Evolutionary conservation across 2,888 invertebrate genomes (phyloP).

Genomic region (Cheilosia impressa): DNA sequence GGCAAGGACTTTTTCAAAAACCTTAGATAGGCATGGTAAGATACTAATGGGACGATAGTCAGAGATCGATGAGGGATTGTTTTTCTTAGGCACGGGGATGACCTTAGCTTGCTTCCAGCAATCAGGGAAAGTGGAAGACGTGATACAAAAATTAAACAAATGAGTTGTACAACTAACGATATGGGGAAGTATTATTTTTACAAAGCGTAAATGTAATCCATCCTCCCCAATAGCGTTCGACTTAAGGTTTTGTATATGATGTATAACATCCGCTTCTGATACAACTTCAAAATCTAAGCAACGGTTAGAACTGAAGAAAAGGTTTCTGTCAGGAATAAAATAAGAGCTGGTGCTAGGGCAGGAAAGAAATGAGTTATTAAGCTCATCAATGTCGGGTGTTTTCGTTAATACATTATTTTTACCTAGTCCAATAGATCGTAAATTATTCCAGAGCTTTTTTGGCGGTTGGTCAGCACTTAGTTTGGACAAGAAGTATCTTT

Average conservation of each 20-base stretch:
- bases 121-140: background rate
- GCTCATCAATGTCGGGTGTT: background rate
- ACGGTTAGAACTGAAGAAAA: too few species aligned
- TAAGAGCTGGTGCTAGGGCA: background rate
- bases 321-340: too few species aligned
- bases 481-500: background rate
- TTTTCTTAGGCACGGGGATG: background rate
- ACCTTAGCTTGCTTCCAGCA: constrained; percentile 7
- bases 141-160: background rate
- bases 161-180: background rate
- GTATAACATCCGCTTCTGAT: too few species aligned
- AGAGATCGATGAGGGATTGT: background rate
- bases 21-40: constrained; percentile 9
- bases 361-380: background rate
- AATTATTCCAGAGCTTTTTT: too few species aligned
- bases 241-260: background rate
- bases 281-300: too few species aligned
- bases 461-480: too few species aligned
- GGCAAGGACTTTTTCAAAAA: constrained; percentile 4
- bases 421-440: background rate
- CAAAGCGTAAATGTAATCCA: background rate
- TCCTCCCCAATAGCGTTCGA: constrained; percentile 3
- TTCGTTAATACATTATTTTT: background rate
- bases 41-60: constrained; percentile 14
- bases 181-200: constrained; percentile 3